A percentile compares a stretch with the other conserved stretches of the same genome.
Evolutionary conservation across 2,888 invertebrate species (phyloP).

Genomic region (Schizaphis graminum): DNA sequence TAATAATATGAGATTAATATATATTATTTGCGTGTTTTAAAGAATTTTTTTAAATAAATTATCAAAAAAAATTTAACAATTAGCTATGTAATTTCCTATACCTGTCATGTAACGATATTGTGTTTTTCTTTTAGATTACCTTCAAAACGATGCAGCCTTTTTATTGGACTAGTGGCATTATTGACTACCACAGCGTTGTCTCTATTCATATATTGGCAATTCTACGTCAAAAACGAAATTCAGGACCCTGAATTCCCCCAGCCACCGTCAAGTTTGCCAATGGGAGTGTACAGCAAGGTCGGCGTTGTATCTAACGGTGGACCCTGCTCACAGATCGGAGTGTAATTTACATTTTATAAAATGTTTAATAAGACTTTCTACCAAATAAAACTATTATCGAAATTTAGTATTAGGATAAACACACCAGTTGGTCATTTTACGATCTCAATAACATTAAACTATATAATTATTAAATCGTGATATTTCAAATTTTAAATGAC

Average conservation of each 20-base stretch:
- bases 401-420: neutral
- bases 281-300: constrained; percentile 69
- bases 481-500: constrained; percentile 71
- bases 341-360: constrained; percentile 66
- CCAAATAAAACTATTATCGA: neutral
- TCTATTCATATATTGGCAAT: neutral
- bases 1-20: neutral
- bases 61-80: neutral
- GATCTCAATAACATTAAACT: constrained; percentile 81
- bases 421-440: constrained; percentile 78
- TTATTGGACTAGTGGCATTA: neutral
- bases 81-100: neutral
- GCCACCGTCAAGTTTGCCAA: constrained; percentile 66
- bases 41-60: neutral
- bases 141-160: neutral
- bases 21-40: neutral
- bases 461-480: constrained; percentile 81
- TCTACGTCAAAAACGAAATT: neutral
- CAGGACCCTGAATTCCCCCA: neutral
- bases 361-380: neutral
- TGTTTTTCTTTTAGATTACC: neutral
- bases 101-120: neutral
- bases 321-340: constrained; percentile 71
- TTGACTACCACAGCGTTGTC: neutral
- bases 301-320: constrained; percentile 71